A percentile compares a stretch with the other conserved stretches of the same genome.
Evolutionary conservation across 2,113 vertebrate genomes (phyloP).

Genomic region (Salminus brasiliensis): DNA sequence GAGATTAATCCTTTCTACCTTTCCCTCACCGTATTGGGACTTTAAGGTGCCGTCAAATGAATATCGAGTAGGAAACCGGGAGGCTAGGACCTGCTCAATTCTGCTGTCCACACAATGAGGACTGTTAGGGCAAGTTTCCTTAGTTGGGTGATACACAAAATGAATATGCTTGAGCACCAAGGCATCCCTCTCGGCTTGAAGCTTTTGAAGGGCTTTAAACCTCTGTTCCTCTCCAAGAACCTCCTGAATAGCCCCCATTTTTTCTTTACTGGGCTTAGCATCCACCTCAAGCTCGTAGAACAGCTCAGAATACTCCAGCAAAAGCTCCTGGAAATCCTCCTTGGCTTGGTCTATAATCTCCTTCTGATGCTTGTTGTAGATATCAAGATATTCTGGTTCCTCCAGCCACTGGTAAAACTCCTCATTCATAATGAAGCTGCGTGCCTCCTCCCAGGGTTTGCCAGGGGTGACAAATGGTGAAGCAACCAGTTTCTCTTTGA

Average conservation of each 20-base stretch:
- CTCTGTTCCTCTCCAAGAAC: slow-evolving; percentile 91
- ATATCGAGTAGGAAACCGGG: slow-evolving; percentile 80
- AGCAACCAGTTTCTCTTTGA: slow-evolving; percentile 87
- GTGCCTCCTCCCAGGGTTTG: slow-evolving; percentile 95
- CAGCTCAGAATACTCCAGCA: slow-evolving; percentile 95
- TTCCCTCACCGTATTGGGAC: slow-evolving; percentile 70
- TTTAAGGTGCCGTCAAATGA: slow-evolving; percentile 79
- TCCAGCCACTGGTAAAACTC: slow-evolving; percentile 96
- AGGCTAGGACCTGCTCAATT: slow-evolving; percentile 87
- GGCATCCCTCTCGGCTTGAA: slow-evolving; percentile 94
- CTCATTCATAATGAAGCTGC: slow-evolving; percentile 96
- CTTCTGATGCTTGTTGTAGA: slow-evolving; percentile 94
- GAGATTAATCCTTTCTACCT: slow-evolving; percentile 88
- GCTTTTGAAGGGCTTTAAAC: slow-evolving; percentile 93
- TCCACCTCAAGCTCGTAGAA: slow-evolving; percentile 97
- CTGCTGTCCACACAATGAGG: slow-evolving; percentile 86
- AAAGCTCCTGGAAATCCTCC: slow-evolving; percentile 96
- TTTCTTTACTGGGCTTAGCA: slow-evolving; percentile 98
- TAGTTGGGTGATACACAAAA: slow-evolving; percentile 96
- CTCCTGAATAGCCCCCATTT: slow-evolving; percentile 97
- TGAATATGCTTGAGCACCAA: slow-evolving; percentile 97
- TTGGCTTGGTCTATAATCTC: slow-evolving; percentile 94
- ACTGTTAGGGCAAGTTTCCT: slow-evolving; percentile 93
- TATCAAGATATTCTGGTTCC: slow-evolving; percentile 88
- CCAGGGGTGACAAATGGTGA: slow-evolving; percentile 93